Evolutionary conservation across 2,888 invertebrate species (phyloP).

Genomic region (Leptopilina drosophilae): DNA sequence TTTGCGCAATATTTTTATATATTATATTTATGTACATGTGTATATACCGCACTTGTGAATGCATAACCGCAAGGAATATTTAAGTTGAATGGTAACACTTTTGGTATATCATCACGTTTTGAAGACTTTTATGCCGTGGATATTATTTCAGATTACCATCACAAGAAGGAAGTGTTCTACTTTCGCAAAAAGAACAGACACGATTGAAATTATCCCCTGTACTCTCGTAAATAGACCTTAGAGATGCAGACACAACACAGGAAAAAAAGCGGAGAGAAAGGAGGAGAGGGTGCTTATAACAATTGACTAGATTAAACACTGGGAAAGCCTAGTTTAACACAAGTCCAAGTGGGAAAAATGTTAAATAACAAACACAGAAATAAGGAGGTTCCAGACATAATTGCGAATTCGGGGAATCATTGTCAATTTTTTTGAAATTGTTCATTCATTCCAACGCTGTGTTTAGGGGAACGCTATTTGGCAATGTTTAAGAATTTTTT

Average conservation of each 20-base stretch:
- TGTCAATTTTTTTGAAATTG: too few species aligned
- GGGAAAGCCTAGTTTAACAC: neutral
- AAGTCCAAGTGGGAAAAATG: slow-evolving; percentile 9
- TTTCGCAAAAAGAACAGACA: slow-evolving; percentile 63
- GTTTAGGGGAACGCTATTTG: too few species aligned
- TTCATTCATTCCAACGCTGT: too few species aligned
- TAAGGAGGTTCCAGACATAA: neutral
- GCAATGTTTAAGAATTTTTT: too few species aligned
- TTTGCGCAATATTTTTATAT: slow-evolving; percentile 8
- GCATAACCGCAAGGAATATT: slow-evolving; percentile 10
- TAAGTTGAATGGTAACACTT: slow-evolving; percentile 2
- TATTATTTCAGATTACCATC: slow-evolving; percentile 67
- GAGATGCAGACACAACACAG: slow-evolving; percentile 48
- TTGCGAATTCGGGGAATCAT: neutral
- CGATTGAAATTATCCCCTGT: slow-evolving; percentile 46
- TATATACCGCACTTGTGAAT: neutral
- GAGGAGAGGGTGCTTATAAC: slow-evolving; percentile 1
- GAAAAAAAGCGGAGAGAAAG: slow-evolving; percentile 11
- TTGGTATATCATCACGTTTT: slow-evolving; percentile 54
- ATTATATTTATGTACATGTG: neutral
- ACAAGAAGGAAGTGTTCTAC: slow-evolving; percentile 70
- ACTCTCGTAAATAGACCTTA: slow-evolving; percentile 40
- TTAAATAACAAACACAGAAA: neutral
- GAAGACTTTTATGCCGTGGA: slow-evolving; percentile 53
- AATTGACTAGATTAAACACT: slow-evolving; percentile 26